Base-by-base conservation (phyloP, 2,113 vertebrate species). In the Euleptes europaea region DNA sequence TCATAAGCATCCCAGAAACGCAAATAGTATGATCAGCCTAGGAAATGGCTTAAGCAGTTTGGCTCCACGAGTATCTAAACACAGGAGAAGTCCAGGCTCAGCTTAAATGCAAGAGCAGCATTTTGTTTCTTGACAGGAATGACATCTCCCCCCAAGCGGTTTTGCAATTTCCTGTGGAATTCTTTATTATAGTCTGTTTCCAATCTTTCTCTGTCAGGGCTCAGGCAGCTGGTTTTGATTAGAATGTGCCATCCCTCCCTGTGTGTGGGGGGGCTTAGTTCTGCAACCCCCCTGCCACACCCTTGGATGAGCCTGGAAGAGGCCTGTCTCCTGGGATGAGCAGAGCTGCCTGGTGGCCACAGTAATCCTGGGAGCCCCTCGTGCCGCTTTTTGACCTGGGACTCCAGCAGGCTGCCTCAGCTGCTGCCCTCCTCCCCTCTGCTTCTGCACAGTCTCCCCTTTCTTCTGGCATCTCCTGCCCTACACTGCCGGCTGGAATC, bases 111-210 rank as follows among this genome's bases (percentile, higher is more conserved):
- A 23, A 54, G 57, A 13, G 7, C n/a, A 51, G 49, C 11, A 5
- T 11, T 19, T 28, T 17, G 13, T 44, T 19, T 44, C 21, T 66
- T 23, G 26, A 40, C 6, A 44, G 4, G 8, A 54, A 54, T 33
- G 38, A 85, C 87, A 80, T 89, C 90, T 78, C 54, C 75, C 88
- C 73, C 80, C 69, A 26, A 73, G 38, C 85, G 40, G 67, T 72
- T 88, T 84, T 88, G 80, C 80, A 31, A 70, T 94, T 94, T 95
- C 93, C 94, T 91, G 86, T 92, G 85, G 84, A 86, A 72, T 89
- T 90, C 10, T 8, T 91, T 90, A 92, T 57, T 23, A 60, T 6
- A 60, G 92, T 74, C 89, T 90, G 89, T 89, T 92, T 84, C 83
- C 63, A 83, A 12, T 74, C 82, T 83, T 33, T 82, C 33, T 87